These are phyloP conservation scores for Leptinotarsa tumamoca DNA, from an alignment of 2,888 invertebrate genomes.

Conservation along the genomic window DNA sequence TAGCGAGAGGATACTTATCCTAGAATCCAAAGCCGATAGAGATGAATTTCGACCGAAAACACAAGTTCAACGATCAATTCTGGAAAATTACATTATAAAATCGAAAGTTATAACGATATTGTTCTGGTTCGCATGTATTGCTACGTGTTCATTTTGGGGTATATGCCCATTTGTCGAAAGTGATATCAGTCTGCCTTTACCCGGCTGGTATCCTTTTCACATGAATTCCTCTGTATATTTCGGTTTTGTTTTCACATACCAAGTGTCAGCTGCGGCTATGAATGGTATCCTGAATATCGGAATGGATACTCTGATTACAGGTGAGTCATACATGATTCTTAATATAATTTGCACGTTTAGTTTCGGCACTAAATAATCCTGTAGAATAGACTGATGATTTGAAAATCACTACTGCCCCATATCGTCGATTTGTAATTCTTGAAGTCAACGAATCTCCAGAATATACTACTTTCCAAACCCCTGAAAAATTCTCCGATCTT, in stretches of 20 bases:
- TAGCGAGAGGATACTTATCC: slow-evolving; percentile 39
- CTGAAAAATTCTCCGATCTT: no score
- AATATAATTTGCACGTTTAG: no score
- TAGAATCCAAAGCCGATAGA: slow-evolving; percentile 20
- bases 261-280: slow-evolving; percentile 65
- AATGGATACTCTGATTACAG: slow-evolving; percentile 60
- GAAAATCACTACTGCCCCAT: no score
- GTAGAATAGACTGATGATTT: no score
- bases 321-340: slow-evolving; percentile 9
- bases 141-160: slow-evolving; percentile 58
- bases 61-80: slow-evolving; percentile 48
- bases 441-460: no score
- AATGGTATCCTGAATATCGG: slow-evolving; percentile 68
- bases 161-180: slow-evolving; percentile 59
- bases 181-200: slow-evolving; percentile 50
- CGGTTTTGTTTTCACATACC: slow-evolving; percentile 67
- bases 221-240: slow-evolving; percentile 60
- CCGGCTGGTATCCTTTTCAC: slow-evolving; percentile 67
- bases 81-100: slow-evolving; percentile 47
- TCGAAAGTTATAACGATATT: slow-evolving; percentile 51
- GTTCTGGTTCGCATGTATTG: slow-evolving; percentile 52
- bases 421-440: no score
- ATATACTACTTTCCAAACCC: no score
- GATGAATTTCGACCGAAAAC: slow-evolving; percentile 54
- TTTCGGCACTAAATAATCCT: no score